Evolutionary conservation across 2,888 invertebrate species (phyloP).

Genomic region (Choreutis nemorana): DNA sequence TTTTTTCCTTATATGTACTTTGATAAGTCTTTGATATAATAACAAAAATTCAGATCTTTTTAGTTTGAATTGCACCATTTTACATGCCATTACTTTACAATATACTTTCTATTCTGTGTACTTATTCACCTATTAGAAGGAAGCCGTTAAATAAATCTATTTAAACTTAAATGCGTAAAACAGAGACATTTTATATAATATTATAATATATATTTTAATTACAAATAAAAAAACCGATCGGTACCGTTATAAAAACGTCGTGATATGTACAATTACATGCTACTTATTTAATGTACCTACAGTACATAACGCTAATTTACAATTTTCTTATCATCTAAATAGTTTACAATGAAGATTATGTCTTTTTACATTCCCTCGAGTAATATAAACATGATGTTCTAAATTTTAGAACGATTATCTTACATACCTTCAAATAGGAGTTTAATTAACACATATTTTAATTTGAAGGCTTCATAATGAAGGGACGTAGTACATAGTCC

Average conservation of each 20-base stretch:
- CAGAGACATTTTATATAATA: constrained; percentile 33
- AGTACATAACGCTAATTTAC: constrained; percentile 37
- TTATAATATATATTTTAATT: constrained; percentile 20
- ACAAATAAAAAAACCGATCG: constrained; percentile 29
- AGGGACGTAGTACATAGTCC: no score
- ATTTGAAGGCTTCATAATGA: no score
- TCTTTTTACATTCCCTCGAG: constrained; percentile 24
- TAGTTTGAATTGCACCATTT: constrained; percentile 42
- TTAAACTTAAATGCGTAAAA: constrained; percentile 40
- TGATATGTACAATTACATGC: constrained; percentile 52
- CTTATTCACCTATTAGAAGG: constrained; percentile 7
- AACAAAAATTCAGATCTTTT: no score
- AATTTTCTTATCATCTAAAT: constrained; percentile 15
- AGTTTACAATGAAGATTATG: no score
- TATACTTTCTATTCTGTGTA: constrained; percentile 10
- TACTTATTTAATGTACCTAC: constrained; percentile 25
- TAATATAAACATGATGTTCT: constrained; percentile 28
- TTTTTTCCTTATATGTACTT: no score
- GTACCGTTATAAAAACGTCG: constrained; percentile 32
- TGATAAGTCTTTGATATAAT: no score
- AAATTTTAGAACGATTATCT: constrained; percentile 48
- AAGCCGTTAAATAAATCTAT: constrained; percentile 4
- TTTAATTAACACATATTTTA: constrained; percentile 5
- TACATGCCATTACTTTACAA: constrained; percentile 23
- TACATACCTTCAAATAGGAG: constrained; percentile 18